Conservation (phyloP, 2,888 invertebrate species). For the Campoplex nolae region DNA sequence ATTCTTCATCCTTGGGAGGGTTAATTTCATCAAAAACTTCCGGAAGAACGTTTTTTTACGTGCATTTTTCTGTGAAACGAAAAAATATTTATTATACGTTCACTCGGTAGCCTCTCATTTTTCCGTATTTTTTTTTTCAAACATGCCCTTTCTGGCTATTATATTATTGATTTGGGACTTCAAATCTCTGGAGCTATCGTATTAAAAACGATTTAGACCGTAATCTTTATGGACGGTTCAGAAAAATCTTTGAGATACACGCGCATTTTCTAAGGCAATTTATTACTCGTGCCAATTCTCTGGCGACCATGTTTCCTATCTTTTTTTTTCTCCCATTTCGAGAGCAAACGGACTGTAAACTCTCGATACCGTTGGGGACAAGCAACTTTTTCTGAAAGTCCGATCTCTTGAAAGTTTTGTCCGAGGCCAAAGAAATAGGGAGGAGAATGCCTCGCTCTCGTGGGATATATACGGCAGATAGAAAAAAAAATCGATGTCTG, state of each 20-base stretch:
- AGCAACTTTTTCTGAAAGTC: conserved; percentile 35
- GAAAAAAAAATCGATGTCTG: conserved; percentile 58
- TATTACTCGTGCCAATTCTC: conserved; percentile 36
- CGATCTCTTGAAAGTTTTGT: conserved; percentile 41
- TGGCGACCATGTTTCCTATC: conserved; percentile 12
- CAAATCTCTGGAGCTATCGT: background rate
- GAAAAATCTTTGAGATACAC: conserved; percentile 27
- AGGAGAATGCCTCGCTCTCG: background rate
- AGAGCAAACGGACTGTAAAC: conserved; percentile 60
- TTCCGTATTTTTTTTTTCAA: background rate
- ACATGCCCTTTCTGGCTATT: background rate
- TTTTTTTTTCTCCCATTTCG: conserved; percentile 11
- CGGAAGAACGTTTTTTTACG: background rate
- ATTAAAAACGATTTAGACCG: background rate
- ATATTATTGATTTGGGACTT: background rate
- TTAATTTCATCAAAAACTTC: background rate
- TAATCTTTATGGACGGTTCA: conserved; percentile 31
- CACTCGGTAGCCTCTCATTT: background rate
- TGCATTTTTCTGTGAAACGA: background rate
- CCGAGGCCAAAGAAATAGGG: conserved; percentile 13
- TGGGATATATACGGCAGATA: conserved; percentile 22
- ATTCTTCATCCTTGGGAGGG: background rate
- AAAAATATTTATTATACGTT: background rate
- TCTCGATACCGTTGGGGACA: conserved; percentile 45
- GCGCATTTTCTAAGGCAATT: conserved; percentile 31